phyloP scores from a whole-genome alignment of 2,888 invertebrate species.

The Sphaerophoria rueppellii region DNA sequence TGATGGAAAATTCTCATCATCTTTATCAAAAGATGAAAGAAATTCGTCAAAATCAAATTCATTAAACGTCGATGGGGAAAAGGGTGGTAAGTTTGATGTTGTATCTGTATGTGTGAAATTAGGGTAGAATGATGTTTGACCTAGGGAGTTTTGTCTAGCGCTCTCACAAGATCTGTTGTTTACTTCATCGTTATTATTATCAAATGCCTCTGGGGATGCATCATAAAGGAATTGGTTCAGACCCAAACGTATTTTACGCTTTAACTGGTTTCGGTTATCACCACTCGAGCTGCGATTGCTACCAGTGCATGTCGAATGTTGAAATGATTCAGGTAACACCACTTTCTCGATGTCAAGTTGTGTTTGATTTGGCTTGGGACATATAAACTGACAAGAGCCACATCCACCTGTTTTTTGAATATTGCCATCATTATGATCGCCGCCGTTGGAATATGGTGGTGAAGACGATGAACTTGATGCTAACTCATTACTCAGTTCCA shows the following conservation, averaged over 20 bases:
- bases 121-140: conserved; percentile 36
- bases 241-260: conserved; percentile 81
- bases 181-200: conserved; percentile 77
- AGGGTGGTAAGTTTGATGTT: conserved; percentile 75
- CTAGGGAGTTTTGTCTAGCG: conserved; percentile 45
- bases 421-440: conserved; percentile 25
- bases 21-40: conserved; percentile 86
- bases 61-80: conserved; percentile 82
- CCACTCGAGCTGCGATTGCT: conserved; percentile 73
- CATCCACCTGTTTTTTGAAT: conserved; percentile 37
- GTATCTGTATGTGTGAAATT: conserved; percentile 34
- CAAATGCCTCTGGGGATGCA: conserved; percentile 79
- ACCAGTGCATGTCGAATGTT: conserved; percentile 15
- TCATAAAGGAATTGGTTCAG: conserved; percentile 82
- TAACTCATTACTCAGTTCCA: conserved; percentile 77
- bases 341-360: conserved; percentile 42
- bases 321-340: conserved; percentile 29
- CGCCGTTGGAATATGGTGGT: conserved; percentile 71
- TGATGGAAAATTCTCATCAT: conserved; percentile 83
- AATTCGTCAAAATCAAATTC: conserved; percentile 87
- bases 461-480: conserved; percentile 75
- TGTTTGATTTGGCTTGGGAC: conserved; percentile 54
- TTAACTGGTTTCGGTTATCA: conserved; percentile 78
- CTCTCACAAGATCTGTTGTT: conserved; percentile 76
- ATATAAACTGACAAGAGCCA: conserved; percentile 33